Percentiles rank a stretch among this genome's conserved stretches.
phyloP scores from a whole-genome alignment of 2,888 invertebrate genomes.

The Ophraella communa region DNA sequence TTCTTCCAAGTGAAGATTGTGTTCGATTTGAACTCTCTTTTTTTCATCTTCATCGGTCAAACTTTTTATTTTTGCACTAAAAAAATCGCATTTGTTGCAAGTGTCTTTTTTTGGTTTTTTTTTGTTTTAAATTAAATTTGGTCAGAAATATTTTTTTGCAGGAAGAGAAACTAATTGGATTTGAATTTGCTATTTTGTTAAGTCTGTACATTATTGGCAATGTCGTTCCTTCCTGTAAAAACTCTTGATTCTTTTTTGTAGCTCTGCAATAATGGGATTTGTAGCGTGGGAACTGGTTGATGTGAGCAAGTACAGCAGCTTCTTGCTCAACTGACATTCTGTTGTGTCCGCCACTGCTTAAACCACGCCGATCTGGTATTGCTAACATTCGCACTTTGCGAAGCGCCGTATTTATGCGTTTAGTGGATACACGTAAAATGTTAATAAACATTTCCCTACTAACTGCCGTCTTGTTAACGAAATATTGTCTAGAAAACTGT shows the following conservation, averaged over 20 bases:
- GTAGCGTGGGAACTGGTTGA: background rate
- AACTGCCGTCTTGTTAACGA: background rate
- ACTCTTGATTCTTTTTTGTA: background rate
- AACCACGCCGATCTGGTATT: background rate
- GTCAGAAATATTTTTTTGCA: background rate
- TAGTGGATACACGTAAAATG: too few relatives aligned
- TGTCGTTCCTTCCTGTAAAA: background rate
- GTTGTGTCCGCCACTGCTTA: background rate
- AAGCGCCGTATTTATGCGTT: too few relatives aligned
- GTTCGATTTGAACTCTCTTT: too few relatives aligned
- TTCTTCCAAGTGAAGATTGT: too few relatives aligned
- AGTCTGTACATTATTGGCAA: background rate
- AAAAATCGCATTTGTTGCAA: background rate
- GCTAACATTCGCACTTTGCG: too few relatives aligned
- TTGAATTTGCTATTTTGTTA: background rate
- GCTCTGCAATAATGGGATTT: too few relatives aligned
- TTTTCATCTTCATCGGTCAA: too few relatives aligned
- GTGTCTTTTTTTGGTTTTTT: background rate
- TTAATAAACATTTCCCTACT: too few relatives aligned
- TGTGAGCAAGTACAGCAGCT: background rate
- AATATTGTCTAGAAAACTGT: constrained; percentile 1
- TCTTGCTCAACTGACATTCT: background rate
- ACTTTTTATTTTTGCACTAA: too few relatives aligned
- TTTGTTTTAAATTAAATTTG: background rate
- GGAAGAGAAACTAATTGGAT: background rate